Evolutionary conservation across 2,113 vertebrate genomes (phyloP).

Genomic region (Sebastes schlegelii): DNA sequence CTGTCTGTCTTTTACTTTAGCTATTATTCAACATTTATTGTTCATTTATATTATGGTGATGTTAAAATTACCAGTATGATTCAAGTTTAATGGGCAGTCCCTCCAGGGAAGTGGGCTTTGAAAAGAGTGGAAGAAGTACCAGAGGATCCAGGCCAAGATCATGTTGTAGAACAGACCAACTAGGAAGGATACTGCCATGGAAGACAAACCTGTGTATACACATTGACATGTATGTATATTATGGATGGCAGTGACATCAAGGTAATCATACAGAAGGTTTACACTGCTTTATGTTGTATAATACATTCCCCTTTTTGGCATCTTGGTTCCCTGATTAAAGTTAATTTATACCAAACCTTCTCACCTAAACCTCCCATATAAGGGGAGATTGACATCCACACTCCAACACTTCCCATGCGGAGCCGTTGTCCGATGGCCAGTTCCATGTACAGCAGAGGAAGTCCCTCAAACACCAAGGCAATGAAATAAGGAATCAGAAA

Average conservation of each 20-base stretch:
- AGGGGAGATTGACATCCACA: conserved; percentile 86
- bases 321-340: background rate
- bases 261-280: background rate
- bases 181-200: conserved; percentile 79
- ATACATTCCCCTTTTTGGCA: background rate
- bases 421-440: conserved; percentile 87
- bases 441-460: conserved; percentile 86
- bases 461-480: conserved; percentile 86
- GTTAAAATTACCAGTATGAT: conserved; percentile 81
- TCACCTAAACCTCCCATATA: conserved; percentile 86
- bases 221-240: background rate
- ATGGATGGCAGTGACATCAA: background rate
- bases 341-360: background rate
- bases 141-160: conserved; percentile 87
- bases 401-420: conserved; percentile 84
- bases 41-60: background rate
- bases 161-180: conserved; percentile 87
- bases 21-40: conserved; percentile 11
- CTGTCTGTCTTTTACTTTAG: background rate
- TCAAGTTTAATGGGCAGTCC: conserved; percentile 81
- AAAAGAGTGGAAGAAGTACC: conserved; percentile 90
- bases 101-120: conserved; percentile 88
- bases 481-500: conserved; percentile 88
- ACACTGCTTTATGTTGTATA: background rate
- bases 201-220: conserved; percentile 79